Base-by-base conservation (phyloP, 2,113 vertebrate species). In the Chaetops frenatus region DNA sequence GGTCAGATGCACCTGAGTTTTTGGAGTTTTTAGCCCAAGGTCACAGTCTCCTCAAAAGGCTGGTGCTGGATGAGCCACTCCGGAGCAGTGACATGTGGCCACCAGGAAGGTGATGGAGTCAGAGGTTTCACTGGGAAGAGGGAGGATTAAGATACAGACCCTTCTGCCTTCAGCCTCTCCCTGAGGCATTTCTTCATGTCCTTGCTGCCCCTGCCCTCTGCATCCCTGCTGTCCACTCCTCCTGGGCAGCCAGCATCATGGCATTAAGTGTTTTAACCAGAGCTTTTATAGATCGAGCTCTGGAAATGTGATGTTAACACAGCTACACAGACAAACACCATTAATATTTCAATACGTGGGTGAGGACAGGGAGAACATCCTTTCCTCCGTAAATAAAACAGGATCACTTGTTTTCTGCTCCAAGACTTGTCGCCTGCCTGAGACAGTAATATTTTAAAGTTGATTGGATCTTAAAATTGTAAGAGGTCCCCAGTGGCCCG, bases 381-480 rank as follows among this genome's bases (percentile, higher is more conserved):
- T 57, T 48, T 15, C 31, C 56, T 70, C 18, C 45, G 84, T 96
- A 96, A 97, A 97, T 94, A 96, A 74, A 95, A 57, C 24, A 72
- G 77, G 77, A 97, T 94, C 29, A 6, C 93, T 96, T 96, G 96
- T 97, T 97, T 96, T 96, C 91, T 93, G 76, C 70, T 96, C 91
- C 91, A 48, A 88, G 81, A 72, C 92, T 95, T 85, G 35, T 95
- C 36, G 78, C 82, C 96, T 40, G 47, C 84, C 94, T 91, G 83
- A 93, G 93, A 95, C 29, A 47, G 96, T 95, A 85, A 96, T 97
- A 96, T 97, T 96, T 97, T 96, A 95, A 97, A 97, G 85, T 94
- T 96, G 97, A 97, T 97, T 94, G 96, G 96, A 96, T 97, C 97
- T 98, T 97, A 97, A 95, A 93, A 93, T 87, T 81, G 92, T 96